phyloP scores from a whole-genome alignment of 1,140 invertebrate species.

The Drosophila azteca region DNA sequence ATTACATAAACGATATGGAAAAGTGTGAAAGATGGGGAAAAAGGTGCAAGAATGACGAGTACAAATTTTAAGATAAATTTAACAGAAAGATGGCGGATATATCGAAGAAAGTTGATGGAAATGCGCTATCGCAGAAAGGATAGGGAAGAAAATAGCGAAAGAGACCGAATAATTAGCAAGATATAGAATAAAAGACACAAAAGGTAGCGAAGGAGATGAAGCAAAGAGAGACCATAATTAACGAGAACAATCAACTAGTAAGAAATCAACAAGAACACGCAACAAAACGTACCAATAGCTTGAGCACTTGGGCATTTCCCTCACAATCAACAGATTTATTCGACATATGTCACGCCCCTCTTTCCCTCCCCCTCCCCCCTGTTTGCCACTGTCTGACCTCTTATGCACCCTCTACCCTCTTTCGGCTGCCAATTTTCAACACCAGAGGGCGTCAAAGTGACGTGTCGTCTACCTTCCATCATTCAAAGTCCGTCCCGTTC shows the following conservation, averaged over 20 bases:
- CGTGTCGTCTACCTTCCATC: conserved; percentile 36
- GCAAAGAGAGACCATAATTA: not conserved
- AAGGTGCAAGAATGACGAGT: conserved; percentile 5
- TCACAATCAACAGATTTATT: conserved; percentile 11
- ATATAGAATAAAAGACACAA: not conserved
- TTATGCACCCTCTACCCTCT: not conserved
- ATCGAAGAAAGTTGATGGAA: not conserved
- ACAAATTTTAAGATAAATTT: not conserved
- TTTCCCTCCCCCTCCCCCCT: not conserved
- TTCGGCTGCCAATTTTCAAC: conserved; percentile 38
- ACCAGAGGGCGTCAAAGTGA: conserved; percentile 55
- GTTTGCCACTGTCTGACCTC: not conserved
- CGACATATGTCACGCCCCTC: conserved; percentile 20
- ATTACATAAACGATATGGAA: conserved; percentile 52
- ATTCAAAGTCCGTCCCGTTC: not conserved
- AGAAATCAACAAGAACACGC: not conserved
- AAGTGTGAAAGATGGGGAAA: conserved; percentile 1
- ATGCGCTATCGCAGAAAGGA: too few species aligned
- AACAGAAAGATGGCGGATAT: not conserved
- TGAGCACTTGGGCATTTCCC: too few species aligned
- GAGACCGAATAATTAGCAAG: too few species aligned
- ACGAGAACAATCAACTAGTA: conserved; percentile 1
- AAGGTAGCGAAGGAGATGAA: too few species aligned
- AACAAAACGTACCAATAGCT: too few species aligned
- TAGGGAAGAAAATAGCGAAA: too few species aligned